Evolutionary conservation across 2,888 invertebrate species (phyloP).

Genomic region (Ditula angustiorana): DNA sequence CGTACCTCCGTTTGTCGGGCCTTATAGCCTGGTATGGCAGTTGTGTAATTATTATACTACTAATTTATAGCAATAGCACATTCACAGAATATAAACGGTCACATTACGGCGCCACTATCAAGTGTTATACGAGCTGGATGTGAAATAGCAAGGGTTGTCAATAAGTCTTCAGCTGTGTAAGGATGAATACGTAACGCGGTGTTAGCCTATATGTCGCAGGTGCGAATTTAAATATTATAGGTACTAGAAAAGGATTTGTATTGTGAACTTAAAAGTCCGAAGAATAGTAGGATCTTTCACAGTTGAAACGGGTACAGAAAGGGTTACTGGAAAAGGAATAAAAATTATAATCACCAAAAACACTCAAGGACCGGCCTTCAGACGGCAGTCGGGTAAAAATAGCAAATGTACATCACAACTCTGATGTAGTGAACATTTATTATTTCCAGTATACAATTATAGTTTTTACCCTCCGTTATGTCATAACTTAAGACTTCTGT

Average conservation of each 20-base stretch:
- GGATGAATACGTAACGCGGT: slow-evolving; percentile 4
- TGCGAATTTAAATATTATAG: background rate
- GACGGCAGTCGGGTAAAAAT: too few relatives aligned
- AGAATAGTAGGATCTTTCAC: too few relatives aligned
- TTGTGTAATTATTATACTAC: slow-evolving; percentile 78
- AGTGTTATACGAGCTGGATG: slow-evolving; percentile 42
- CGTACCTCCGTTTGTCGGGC: slow-evolving; percentile 60
- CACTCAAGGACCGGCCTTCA: too few relatives aligned
- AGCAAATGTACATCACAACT: too few relatives aligned
- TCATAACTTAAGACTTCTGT: too few relatives aligned
- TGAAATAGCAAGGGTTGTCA: slow-evolving; percentile 30
- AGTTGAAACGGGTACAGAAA: too few relatives aligned
- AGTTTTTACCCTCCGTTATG: too few relatives aligned
- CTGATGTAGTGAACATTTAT: too few relatives aligned
- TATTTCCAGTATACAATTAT: too few relatives aligned
- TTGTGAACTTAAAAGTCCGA: too few relatives aligned
- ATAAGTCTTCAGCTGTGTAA: slow-evolving; percentile 25
- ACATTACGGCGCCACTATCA: slow-evolving; percentile 56
- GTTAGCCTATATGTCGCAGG: background rate
- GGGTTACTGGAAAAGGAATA: too few relatives aligned
- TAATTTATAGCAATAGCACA: slow-evolving; percentile 77
- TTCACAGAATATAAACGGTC: slow-evolving; percentile 76
- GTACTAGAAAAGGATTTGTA: background rate
- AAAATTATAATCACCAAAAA: too few relatives aligned
- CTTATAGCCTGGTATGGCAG: slow-evolving; percentile 73